phyloP scores from a whole-genome alignment of 2,113 vertebrate genomes.

The Pogona vitticeps region DNA sequence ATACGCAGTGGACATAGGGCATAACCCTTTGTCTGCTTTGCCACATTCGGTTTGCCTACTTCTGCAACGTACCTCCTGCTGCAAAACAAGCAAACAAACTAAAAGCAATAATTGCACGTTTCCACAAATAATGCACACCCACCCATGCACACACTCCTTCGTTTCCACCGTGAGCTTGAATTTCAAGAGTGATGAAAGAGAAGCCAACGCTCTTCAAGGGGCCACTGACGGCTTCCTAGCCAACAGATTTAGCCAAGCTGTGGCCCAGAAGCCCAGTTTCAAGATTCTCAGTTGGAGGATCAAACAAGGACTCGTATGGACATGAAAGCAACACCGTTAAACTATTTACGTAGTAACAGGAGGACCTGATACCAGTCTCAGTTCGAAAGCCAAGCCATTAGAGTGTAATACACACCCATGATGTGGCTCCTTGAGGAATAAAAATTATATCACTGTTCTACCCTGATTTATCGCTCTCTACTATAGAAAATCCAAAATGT shows the following conservation, averaged over 20 bases:
- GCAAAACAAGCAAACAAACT: no score
- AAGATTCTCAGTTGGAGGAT: conserved; percentile 54
- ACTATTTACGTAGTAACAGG: conserved; percentile 63
- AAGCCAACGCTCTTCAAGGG: background rate
- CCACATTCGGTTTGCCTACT: no score
- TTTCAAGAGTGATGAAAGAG: background rate
- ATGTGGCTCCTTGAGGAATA: background rate
- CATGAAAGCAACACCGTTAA: conserved; percentile 39
- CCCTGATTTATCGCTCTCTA: background rate
- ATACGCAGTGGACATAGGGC: background rate
- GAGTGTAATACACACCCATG: conserved; percentile 53
- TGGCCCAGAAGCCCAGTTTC: background rate
- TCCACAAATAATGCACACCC: no score
- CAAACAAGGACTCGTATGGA: conserved; percentile 37
- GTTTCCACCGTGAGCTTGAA: background rate
- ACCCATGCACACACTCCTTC: background rate
- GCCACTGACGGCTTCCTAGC: background rate
- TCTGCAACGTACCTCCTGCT: no score
- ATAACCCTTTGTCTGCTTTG: background rate
- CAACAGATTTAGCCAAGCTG: background rate
- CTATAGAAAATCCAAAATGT: background rate
- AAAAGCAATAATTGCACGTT: no score
- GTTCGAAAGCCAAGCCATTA: conserved; percentile 48
- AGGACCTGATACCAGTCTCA: conserved; percentile 53
- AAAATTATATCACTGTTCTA: conserved; percentile 46